Evolutionary conservation across 1,140 invertebrate genomes (phyloP).

Genomic region (Listronotus oregonensis): DNA sequence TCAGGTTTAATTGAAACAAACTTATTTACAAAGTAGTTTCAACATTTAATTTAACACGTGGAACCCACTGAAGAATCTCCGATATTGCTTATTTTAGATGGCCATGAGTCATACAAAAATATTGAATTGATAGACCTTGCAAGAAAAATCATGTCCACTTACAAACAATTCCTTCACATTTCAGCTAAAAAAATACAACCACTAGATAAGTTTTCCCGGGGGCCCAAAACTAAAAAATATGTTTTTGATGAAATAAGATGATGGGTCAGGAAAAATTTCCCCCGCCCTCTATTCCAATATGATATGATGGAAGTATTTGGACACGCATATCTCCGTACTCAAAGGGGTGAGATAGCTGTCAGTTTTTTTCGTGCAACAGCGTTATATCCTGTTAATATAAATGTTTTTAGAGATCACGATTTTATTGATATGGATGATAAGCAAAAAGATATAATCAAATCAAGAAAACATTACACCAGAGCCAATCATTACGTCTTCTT

Average conservation of each 20-base stretch:
- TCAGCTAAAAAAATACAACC: conserved; percentile 46
- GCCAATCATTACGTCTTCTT: too few species aligned
- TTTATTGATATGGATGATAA: too few species aligned
- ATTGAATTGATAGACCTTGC: too few species aligned
- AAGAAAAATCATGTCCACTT: conserved; percentile 19
- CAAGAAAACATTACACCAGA: too few species aligned
- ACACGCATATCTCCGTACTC: neutral
- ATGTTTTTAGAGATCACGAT: neutral
- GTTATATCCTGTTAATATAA: neutral
- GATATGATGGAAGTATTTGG: neutral
- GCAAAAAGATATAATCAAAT: too few species aligned
- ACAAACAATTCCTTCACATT: conserved; percentile 46
- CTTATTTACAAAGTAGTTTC: too few species aligned
- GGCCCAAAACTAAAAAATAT: conserved; percentile 42
- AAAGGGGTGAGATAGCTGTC: neutral
- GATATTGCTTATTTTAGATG: conserved; percentile 13
- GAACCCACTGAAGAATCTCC: conserved; percentile 20
- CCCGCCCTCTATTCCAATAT: neutral
- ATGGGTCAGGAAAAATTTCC: too few species aligned
- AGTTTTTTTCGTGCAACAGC: neutral
- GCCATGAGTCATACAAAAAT: neutral
- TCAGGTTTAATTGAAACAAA: too few species aligned
- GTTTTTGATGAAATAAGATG: too few species aligned
- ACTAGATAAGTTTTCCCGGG: conserved; percentile 45
- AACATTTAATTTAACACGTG: too few species aligned